Evolutionary conservation across 2,113 vertebrate species (phyloP), one percentile per base, ranked within the genome.

Genomic region (Heloderma charlesbogerti): DNA sequence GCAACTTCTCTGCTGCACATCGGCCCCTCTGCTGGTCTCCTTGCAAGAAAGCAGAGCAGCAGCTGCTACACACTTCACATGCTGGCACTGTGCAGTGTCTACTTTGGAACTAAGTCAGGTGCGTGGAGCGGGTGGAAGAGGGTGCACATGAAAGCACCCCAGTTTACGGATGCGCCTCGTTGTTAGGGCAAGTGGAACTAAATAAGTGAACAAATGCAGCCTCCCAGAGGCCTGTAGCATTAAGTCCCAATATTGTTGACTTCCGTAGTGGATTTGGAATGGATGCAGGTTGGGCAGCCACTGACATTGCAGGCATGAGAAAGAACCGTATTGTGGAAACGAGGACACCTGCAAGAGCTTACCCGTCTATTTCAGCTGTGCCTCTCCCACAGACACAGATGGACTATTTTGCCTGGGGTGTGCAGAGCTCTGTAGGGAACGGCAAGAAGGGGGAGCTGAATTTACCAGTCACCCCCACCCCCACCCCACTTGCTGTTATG

Each of bases 341-440:
- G 67, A 67, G 89, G 90, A 67, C 89, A 93, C 37, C 12, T 90
- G 89, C 88, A 89, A 86, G 81, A 92, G 88, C 84, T 93, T 74
- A 84, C 63, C 2, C 1, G 1, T 63, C 3, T 25, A 45, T 75
- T 88, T 86, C 83, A 84, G 89, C 63, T 72, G 34, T 31, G 51
- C 45, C 74, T 89, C 13, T 57, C 67, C 29, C 9, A 22, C 34
- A 67, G 77, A 67, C 71, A 69, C 0, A 0, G 27, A 0, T 45
- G 9, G 20, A 34, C 48, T 9, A 0, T 85, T 84, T 34, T 81
- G 80, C 88, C 60, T 0, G 0, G 66, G 51, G 43, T 8, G 9
- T 90, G 84, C 48, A 89, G 82, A 94, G 91, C 71, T 83, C 82
- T 54, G 69, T 45, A 83, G 72, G 45, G 60, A 18, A 69, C 63